Evolutionary conservation across 2,888 invertebrate genomes (phyloP), one percentile per base, ranked within the genome.

Genomic region (Nomada goodeniana): DNA sequence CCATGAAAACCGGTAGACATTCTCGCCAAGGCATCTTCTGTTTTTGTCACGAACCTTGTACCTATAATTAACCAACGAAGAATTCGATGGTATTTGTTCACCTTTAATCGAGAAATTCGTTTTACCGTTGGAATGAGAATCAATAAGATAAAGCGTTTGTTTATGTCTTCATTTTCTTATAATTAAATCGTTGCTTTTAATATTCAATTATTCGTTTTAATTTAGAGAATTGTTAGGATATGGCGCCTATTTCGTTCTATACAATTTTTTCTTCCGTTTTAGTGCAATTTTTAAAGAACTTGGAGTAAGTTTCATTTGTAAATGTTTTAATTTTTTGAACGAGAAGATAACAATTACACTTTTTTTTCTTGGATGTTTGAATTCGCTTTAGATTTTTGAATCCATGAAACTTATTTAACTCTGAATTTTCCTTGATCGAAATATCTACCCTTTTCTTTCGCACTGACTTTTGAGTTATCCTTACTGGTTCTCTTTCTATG

Each of bases 1-100:
- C 61, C 44, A n/a, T 64, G 69, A 70, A 57, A 85, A 85, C 80
- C 85, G 75, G 83, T 74, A 64, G 61, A 68, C 76, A 77, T 85
- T 83, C 83, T 57, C 69, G 61, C 36, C 80, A 80, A 86, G 86
- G 83, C 55, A 78, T 86, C 80, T 83, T 70, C 80, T 77, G 80
- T 86, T 73, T 86, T 86, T 71, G 76, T 71, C 59, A 13, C 53
- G 64, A 80, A 72, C 79, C 79, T 59, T 80, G 63, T 20, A 55
- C 57, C 80, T 86, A 86, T 86, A 86, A 86, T 85, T 86, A 86
- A 75, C 77, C n/a, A 4, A 18, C 50, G 47, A 29, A 42, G 65
- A 72, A 71, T 67, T n/a, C 61, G 47, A 52, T 20, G 59, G 36
- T 29, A 26, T 80, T 64, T 52, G 11, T 60, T 20, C 13, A 65